A percentile compares a stretch with the other conserved stretches of the same genome.
Evolutionary conservation across 2,797 vertebrate genomes (phyloP).

Genomic region (Calcarius lapponicus): DNA sequence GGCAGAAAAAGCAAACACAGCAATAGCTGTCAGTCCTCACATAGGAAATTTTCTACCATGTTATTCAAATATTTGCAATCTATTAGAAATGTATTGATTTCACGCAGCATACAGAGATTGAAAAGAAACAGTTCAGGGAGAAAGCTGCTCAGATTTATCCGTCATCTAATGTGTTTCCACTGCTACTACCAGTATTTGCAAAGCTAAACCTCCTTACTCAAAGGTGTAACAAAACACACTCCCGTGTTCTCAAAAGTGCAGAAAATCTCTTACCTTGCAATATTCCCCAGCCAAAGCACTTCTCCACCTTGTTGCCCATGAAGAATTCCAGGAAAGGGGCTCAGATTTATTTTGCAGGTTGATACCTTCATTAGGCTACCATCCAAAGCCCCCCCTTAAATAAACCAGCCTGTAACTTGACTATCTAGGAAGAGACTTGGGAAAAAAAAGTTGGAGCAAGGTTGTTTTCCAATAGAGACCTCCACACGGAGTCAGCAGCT

Average conservation of each 20-base stretch:
- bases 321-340: constrained; percentile 67
- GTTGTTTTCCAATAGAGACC: constrained; percentile 40
- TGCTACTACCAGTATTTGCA: background rate
- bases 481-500: constrained; percentile 36
- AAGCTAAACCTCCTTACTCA: background rate
- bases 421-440: background rate
- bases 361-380: constrained; percentile 72
- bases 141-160: background rate
- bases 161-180: background rate
- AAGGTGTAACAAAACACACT: background rate
- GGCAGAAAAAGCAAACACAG: background rate
- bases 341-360: constrained; percentile 65
- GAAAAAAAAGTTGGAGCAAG: background rate
- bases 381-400: constrained; percentile 31
- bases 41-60: background rate
- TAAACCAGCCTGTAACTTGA: constrained; percentile 9
- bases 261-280: constrained; percentile 75
- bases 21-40: background rate
- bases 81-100: background rate
- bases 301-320: constrained; percentile 71
- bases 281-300: constrained; percentile 72
- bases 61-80: background rate
- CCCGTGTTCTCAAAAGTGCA: background rate
- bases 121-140: background rate
- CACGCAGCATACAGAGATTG: rapidly evolving